phyloP scores from a whole-genome alignment of 2,888 invertebrate species.

The Strigamia transsilvanica region DNA sequence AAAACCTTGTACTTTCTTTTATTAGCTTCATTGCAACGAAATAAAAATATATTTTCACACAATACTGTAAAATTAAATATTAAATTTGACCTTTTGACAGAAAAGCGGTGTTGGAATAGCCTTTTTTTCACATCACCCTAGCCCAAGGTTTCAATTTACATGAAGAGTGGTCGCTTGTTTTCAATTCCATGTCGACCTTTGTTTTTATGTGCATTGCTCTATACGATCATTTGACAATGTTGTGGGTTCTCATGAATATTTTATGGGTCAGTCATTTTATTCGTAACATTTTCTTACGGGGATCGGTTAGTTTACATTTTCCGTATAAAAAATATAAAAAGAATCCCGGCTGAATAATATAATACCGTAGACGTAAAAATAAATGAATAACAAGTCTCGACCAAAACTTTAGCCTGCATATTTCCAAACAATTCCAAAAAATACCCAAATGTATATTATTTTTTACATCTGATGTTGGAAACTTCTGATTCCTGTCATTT shows the following conservation, averaged over 20 bases:
- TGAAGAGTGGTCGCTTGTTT: constrained; percentile 21
- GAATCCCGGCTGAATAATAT: not conserved
- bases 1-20: not conserved
- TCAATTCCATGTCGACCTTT: constrained; percentile 4
- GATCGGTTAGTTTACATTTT: constrained; percentile 36
- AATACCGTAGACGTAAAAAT: not conserved
- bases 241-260: constrained; percentile 33
- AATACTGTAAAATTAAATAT: not conserved
- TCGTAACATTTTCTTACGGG: constrained; percentile 24
- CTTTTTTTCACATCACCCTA: not conserved
- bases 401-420: too few relatives aligned
- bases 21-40: too few relatives aligned
- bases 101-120: not conserved
- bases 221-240: constrained; percentile 15
- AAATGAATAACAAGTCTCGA: too few relatives aligned
- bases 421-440: too few relatives aligned
- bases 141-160: constrained; percentile 35
- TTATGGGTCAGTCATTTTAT: not conserved
- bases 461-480: too few relatives aligned
- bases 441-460: too few relatives aligned
- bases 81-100: not conserved
- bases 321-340: not conserved
- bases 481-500: too few relatives aligned
- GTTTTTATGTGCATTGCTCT: constrained; percentile 28
- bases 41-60: not conserved